Evolutionary conservation across 2,113 vertebrate species (phyloP), one percentile per base, ranked within the genome.

Genomic region (Nesogale talazaci): DNA sequence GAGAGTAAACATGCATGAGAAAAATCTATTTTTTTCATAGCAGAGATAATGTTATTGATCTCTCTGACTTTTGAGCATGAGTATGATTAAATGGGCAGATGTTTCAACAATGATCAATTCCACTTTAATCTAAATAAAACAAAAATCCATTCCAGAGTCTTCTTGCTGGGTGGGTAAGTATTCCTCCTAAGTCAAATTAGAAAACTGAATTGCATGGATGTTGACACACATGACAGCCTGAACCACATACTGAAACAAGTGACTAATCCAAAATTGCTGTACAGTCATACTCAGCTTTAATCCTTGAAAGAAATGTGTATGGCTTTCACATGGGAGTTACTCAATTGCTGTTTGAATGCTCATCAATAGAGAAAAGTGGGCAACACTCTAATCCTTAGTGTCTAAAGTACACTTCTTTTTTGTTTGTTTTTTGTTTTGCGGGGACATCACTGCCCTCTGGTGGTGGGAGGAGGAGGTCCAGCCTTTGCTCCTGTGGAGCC

Each of bases 71-170:
- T 2, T 78, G 52, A 82, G 61, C 80, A 38, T 17, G 76, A 16
- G 12, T 88, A 38, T 83, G 67, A 29, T 75, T 82, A 67, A 85
- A 42, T 63, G 31, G 14, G 42, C 61, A 91, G 31, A 56, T 52
- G 2, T 85, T 93, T 93, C 57, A 78, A 20, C 22, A 94, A 70
- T 40, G 46, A 69, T 59, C 25, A 10, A 42, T 86, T 76, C 8
- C 4, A 80, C n/a, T 42, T 57, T 83, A 78, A 78, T 57, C 65
- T 42, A 92, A 93, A 93, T 77, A 67, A 94, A 88, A 78, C n/a
- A 61, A 79, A 61, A 78, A 88, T 20, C 67, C 23, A 77, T 2
- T 67, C 22, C 17, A 77, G 75, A 74, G 29, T 38, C 74, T 93
- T 89, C 36, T 69, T 87, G 29, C 42, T 27, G 67, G 81, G 75